phyloP scores from a whole-genome alignment of 1,140 invertebrate species.

The Heliconius himera region DNA sequence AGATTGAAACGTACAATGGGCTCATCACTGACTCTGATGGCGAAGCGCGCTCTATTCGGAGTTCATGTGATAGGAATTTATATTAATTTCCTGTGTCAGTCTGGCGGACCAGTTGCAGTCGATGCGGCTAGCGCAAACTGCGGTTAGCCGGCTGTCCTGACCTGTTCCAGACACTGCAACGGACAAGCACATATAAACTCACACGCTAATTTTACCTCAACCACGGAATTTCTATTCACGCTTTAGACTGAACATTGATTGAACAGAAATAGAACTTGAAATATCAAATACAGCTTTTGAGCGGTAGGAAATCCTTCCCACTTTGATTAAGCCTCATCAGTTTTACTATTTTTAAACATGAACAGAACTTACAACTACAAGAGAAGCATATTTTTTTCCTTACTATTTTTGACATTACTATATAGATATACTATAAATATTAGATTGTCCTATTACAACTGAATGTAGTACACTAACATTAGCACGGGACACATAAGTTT shows the following conservation, averaged over 20 bases:
- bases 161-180: constrained; percentile 68
- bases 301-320: neutral
- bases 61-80: constrained; percentile 74
- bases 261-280: constrained; percentile 43
- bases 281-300: constrained; percentile 30
- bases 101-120: constrained; percentile 63
- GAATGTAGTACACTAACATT: no score
- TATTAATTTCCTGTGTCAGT: constrained; percentile 77
- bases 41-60: constrained; percentile 51
- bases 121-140: constrained; percentile 63
- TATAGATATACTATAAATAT: no score
- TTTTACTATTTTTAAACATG: neutral
- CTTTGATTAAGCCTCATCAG: neutral
- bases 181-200: constrained; percentile 70
- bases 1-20: constrained; percentile 71
- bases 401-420: no score
- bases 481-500: no score
- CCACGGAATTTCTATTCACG: constrained; percentile 64
- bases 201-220: constrained; percentile 68
- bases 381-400: no score
- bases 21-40: constrained; percentile 64
- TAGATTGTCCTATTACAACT: no score
- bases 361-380: no score
- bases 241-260: constrained; percentile 46
- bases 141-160: constrained; percentile 63